A percentile compares a stretch with the other conserved stretches of the same genome.
phyloP scores from a whole-genome alignment of 2,888 invertebrate species.

The Xestia xanthographa region DNA sequence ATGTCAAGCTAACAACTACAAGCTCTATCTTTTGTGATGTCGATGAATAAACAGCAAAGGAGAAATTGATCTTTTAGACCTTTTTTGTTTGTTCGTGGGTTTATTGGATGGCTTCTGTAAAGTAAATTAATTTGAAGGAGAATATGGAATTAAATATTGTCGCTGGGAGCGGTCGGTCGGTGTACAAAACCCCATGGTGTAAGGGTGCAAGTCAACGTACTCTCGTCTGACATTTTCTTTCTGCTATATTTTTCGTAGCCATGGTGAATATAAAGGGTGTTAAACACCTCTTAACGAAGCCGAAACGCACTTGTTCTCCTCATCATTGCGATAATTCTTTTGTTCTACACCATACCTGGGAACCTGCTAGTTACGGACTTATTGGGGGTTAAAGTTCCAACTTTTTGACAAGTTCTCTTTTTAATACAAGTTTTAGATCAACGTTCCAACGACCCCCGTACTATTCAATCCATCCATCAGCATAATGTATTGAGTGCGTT shows the following conservation, averaged over 20 bases:
- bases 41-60: conserved; percentile 45
- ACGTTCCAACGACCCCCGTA: no score
- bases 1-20: conserved; percentile 51
- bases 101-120: conserved; percentile 31
- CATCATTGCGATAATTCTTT: no score
- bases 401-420: no score
- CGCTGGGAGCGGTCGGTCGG: not conserved
- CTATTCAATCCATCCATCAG: no score
- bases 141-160: conserved; percentile 34
- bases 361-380: no score
- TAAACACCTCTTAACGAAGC: no score
- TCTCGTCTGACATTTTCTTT: not conserved
- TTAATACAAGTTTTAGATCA: no score
- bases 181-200: not conserved
- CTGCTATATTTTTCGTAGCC: not conserved
- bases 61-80: conserved; percentile 54
- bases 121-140: conserved; percentile 34
- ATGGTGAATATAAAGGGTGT: no score
- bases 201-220: not conserved
- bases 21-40: conserved; percentile 44
- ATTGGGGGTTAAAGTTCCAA: no score
- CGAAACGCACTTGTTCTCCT: no score
- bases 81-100: conserved; percentile 47
- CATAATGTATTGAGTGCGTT: no score
- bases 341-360: no score